phyloP scores from a whole-genome alignment of 2,888 invertebrate genomes.

The Altica lythri region DNA sequence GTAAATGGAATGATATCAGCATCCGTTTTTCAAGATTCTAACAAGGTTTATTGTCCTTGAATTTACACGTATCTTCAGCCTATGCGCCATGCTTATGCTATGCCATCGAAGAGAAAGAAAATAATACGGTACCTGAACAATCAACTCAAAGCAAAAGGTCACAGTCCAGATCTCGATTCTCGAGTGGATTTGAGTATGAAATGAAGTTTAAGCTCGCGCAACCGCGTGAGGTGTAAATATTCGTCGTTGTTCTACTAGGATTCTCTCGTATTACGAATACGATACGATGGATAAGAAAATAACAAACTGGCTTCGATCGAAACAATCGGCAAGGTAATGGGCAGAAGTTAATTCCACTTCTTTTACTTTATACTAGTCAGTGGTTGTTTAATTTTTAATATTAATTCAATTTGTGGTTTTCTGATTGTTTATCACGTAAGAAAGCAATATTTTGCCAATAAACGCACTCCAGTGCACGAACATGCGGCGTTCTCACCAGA shows the following conservation, averaged over 20 bases:
- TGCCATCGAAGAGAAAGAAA: constrained; percentile 21
- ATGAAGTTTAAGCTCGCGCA: constrained; percentile 26
- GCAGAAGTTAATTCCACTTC: constrained; percentile 6
- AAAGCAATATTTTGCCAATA: too few relatives aligned
- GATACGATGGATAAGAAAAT: constrained; percentile 19
- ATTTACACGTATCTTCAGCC: constrained; percentile 13
- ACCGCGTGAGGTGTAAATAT: constrained; percentile 36
- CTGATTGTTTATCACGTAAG: too few relatives aligned
- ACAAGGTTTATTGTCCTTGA: constrained; percentile 11
- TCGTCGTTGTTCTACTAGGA: constrained; percentile 33
- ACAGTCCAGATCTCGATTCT: constrained; percentile 28
- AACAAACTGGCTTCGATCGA: constrained; percentile 23
- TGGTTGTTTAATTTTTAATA: too few relatives aligned
- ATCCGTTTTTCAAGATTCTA: background rate
- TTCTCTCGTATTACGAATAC: constrained; percentile 24
- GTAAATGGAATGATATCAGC: too few relatives aligned
- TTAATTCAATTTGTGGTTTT: too few relatives aligned
- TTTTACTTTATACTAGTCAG: too few relatives aligned
- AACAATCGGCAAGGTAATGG: constrained; percentile 12
- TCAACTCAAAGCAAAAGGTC: constrained; percentile 25
- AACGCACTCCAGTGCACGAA: too few relatives aligned
- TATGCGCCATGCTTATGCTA: constrained; percentile 2
- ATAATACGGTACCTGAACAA: constrained; percentile 23
- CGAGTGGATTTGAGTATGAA: constrained; percentile 4
- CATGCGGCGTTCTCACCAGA: too few relatives aligned